Evolutionary conservation across 2,888 invertebrate genomes (phyloP).

Genomic region (Byasa hedistus): DNA sequence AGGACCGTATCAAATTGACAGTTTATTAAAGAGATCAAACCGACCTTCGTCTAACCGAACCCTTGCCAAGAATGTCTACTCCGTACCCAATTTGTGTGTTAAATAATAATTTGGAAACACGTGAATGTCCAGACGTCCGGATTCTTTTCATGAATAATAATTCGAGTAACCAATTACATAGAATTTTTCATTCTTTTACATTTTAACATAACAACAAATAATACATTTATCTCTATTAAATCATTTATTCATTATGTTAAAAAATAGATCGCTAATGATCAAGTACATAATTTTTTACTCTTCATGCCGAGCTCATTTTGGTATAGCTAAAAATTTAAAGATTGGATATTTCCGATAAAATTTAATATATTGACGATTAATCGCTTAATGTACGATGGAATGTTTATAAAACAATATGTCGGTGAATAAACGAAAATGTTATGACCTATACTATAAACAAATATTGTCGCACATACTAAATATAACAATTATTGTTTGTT

Average conservation of each 20-base stretch:
- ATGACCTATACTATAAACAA: conserved; percentile 9
- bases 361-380: not conserved
- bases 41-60: conserved; percentile 11
- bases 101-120: conserved; percentile 10
- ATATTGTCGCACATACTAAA: conserved; percentile 9
- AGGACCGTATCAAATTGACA: conserved; percentile 23
- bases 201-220: too few species aligned
- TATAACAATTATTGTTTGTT: conserved; percentile 19
- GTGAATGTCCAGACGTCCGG: conserved; percentile 9
- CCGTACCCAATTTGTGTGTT: conserved; percentile 10
- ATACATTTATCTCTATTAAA: too few species aligned
- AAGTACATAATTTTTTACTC: too few species aligned
- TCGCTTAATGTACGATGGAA: not conserved
- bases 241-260: too few species aligned
- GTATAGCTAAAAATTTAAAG: too few species aligned
- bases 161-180: too few species aligned
- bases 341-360: too few species aligned
- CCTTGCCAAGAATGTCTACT: conserved; percentile 22
- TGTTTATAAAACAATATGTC: conserved; percentile 17
- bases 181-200: too few species aligned
- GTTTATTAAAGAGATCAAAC: conserved; percentile 9
- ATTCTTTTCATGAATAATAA: not conserved
- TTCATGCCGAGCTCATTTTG: too few species aligned
- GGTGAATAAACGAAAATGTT: conserved; percentile 7
- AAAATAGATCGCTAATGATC: too few species aligned